Evolutionary conservation across 2,888 invertebrate species (phyloP).

Genomic region (Xestia xanthographa): DNA sequence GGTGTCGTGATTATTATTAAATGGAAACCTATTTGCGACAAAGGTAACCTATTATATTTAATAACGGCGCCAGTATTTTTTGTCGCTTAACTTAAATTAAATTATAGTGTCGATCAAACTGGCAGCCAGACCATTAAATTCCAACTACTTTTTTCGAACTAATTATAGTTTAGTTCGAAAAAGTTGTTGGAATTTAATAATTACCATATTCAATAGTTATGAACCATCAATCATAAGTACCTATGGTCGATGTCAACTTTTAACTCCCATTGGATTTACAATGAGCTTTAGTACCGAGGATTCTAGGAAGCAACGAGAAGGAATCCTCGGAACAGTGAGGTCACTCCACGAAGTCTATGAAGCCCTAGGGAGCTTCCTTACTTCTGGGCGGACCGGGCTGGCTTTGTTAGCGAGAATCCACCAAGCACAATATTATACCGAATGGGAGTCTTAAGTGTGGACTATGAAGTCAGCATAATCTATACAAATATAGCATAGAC

Average conservation of each 20-base stretch:
- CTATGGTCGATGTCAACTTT: not conserved
- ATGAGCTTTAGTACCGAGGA: not conserved
- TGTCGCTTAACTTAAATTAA: not conserved
- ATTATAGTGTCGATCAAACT: not conserved
- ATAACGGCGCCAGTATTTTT: conserved; percentile 6
- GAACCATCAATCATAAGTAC: not conserved
- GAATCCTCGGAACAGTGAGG: not conserved
- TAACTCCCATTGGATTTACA: not conserved
- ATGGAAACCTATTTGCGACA: conserved; percentile 21
- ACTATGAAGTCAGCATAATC: not conserved
- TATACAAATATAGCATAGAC: not conserved
- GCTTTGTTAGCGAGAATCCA: not conserved
- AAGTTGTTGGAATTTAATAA: not conserved
- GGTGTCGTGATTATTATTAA: conserved; percentile 27
- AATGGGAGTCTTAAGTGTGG: not conserved
- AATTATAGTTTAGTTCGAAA: not conserved
- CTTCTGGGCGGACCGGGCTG: too few species aligned
- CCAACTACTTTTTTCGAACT: too few species aligned
- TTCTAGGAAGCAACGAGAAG: not conserved
- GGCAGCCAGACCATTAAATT: not conserved
- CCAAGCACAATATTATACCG: not conserved
- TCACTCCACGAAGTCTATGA: not conserved
- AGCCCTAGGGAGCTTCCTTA: not conserved
- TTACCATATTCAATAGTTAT: not conserved
- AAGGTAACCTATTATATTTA: conserved; percentile 6